Conservation (phyloP, 2,113 vertebrate species). For the Chrysemys picta region DNA sequence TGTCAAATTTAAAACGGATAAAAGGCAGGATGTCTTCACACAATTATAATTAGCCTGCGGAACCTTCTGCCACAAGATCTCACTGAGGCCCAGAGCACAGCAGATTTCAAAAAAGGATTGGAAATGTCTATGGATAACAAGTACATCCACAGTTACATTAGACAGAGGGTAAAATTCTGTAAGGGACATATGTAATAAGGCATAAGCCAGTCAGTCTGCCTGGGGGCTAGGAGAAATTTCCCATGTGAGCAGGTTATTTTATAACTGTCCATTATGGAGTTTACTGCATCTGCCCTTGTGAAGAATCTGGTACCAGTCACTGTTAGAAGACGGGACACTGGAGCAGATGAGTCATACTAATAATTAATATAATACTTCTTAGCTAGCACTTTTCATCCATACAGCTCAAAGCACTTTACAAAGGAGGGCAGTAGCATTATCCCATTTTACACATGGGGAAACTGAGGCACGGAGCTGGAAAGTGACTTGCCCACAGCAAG, state of each 20-base stretch:
- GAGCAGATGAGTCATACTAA: neutral
- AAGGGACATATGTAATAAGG: neutral
- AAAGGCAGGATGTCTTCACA: neutral
- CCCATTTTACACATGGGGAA: neutral
- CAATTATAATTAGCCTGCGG: too few species aligned
- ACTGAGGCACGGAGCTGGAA: neutral
- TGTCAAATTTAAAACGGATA: neutral
- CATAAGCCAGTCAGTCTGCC: neutral
- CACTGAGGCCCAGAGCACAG: neutral
- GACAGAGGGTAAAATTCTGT: neutral
- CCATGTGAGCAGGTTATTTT: neutral
- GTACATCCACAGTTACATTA: neutral
- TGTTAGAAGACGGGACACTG: neutral
- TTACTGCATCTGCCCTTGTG: neutral
- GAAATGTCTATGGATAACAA: neutral
- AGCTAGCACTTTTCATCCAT: neutral
- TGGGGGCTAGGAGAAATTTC: neutral
- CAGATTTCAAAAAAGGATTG: neutral
- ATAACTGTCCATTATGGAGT: neutral
- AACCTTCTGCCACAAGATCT: neutral
- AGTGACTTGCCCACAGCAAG: neutral
- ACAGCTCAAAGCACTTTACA: neutral
- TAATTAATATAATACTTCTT: neutral
- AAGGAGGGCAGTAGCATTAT: neutral
- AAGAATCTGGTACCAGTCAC: neutral